phyloP scores from a whole-genome alignment of 35 echinoderm and acorn worm genomes.

The Heliocidaris erythrogramma region DNA sequence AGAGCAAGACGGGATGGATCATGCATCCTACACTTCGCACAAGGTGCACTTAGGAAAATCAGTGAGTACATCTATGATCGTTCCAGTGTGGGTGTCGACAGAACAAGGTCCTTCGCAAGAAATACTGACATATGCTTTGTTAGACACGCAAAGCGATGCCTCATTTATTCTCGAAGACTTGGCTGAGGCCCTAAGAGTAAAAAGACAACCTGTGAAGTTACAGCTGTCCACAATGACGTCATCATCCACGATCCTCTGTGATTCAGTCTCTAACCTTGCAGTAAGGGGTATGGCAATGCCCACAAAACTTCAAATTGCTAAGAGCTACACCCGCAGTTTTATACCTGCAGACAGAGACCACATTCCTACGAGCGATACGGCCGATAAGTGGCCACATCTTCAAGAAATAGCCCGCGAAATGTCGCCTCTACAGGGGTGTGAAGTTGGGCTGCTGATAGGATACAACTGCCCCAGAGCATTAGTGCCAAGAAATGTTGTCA shows the following conservation, averaged over 20 bases:
- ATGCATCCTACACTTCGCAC: not conserved
- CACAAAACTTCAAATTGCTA: not conserved
- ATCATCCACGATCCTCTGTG: too few species aligned
- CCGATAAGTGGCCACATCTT: too few species aligned
- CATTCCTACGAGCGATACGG: slow-evolving; percentile 45
- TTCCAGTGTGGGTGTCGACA: slow-evolving; percentile 50
- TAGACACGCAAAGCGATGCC: slow-evolving; percentile 69
- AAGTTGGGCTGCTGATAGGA: too few species aligned
- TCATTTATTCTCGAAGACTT: slow-evolving; percentile 56
- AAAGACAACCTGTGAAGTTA: slow-evolving; percentile 12
- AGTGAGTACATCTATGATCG: slow-evolving; percentile 60
- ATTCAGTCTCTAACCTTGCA: slow-evolving; percentile 22
- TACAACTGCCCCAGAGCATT: too few species aligned
- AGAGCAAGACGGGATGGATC: not conserved
- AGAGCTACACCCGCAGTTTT: slow-evolving; percentile 12
- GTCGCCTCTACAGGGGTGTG: too few species aligned
- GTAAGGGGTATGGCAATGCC: slow-evolving; percentile 38
- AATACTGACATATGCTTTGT: slow-evolving; percentile 59
- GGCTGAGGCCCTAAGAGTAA: not conserved
- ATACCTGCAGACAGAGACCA: slow-evolving; percentile 17
- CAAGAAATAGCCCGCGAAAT: too few species aligned
- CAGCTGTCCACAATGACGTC: too few species aligned
- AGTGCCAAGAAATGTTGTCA: too few species aligned
- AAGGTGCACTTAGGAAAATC: not conserved
- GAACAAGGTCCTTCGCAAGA: slow-evolving; percentile 21